Percentiles rank a stretch among this genome's conserved stretches.
Conservation (phyloP, 2,888 invertebrate genomes). For the Amitus sp. region DNA sequence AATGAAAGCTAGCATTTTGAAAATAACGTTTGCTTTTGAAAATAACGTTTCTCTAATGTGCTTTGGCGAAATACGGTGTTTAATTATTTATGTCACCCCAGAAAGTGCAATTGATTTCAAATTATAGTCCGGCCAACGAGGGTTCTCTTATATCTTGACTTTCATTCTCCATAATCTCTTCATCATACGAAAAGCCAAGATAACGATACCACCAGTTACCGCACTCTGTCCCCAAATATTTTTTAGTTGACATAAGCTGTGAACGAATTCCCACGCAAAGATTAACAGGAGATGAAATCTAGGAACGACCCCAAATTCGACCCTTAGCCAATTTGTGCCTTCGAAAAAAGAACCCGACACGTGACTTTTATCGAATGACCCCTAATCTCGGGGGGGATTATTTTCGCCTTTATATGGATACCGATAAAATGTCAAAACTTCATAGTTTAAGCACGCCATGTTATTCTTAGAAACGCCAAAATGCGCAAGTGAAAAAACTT, state of each 20-base stretch:
- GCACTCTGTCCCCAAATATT: not conserved
- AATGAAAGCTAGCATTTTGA: no score
- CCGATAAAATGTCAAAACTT: not conserved
- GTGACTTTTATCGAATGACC: conserved; percentile 2
- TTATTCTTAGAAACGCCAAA: no score
- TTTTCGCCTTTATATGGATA: not conserved
- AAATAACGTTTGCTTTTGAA: no score
- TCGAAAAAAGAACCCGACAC: not conserved
- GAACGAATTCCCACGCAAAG: conserved; percentile 1
- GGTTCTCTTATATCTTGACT: conserved; percentile 1
- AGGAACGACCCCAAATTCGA: not conserved
- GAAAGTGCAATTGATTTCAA: not conserved
- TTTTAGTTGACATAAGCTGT: conserved; percentile 1
- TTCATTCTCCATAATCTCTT: not conserved
- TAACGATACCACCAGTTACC: not conserved
- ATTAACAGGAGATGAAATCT: conserved; percentile 1
- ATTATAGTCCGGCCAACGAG: not conserved
- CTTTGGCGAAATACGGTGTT: not conserved
- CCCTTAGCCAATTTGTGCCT: not conserved
- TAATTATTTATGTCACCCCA: not conserved
- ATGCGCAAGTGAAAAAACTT: no score
- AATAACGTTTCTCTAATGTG: no score
- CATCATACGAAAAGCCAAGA: not conserved
- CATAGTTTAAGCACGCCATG: no score
- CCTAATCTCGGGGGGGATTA: not conserved